Base-by-base conservation (phyloP, 1,140 invertebrate genomes). In the Nylanderia fulva region DNA sequence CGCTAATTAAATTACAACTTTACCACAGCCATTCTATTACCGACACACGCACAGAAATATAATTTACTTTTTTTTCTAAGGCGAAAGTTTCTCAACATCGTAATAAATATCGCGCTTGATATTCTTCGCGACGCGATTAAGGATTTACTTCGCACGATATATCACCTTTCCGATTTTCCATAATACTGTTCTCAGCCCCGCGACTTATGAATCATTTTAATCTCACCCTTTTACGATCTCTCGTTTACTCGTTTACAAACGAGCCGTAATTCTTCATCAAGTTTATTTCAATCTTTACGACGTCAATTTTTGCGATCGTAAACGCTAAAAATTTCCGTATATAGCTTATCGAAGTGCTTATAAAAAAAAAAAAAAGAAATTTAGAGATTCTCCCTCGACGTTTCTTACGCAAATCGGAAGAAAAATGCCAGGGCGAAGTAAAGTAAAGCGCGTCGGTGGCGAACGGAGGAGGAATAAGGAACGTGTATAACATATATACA, bases 201-300 rank as follows among this genome's bases (percentile, higher is more conserved):
- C 27, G 64, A n/a, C 15, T n/a, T 56, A 69, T 69, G 63, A 79
- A 68, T 68, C 76, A 68, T 68, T 68, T 54, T 39, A 68, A 79
- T 54, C 56, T 56, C 13, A 8, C n/a, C n/a, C 4, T 54, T 68
- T 77, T 77, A 66, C 15, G 42, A 69, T 54, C 45, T 54, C 45
- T 39, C 15, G 21, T 48, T 48, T 54, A 27, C 24, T 5, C 24
- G 18, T 48, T 36, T 18, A 63, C 76, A 48, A 68, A 18, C 15
- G 13, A 66, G 61, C 21, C 15, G 45, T 39, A 27, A 33, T 21
- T 42, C 48, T 77, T 66, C 11, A 64, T 52, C 33, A 21, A 77
- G 27, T n/a, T 58, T 56, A 24, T 39, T 63, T 54, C 29, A 24
- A 21, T 24, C 24, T 39, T n/a, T 29, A 42, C 42, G 11, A 63